Percentiles rank a stretch among this genome's conserved stretches.
Conservation (phyloP, 2,888 invertebrate genomes). For the Adineta ricciae region DNA sequence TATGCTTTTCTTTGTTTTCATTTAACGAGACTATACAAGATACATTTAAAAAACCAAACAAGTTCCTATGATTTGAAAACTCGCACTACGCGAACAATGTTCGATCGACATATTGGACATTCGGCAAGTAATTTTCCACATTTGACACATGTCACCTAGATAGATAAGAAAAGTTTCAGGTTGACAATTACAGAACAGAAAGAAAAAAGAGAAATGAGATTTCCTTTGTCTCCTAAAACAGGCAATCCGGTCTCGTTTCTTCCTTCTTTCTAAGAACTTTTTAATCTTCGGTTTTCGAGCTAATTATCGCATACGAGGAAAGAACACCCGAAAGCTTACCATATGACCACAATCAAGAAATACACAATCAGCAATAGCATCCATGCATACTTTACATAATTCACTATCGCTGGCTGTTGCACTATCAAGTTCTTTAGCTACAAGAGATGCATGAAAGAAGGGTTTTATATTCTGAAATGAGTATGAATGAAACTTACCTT, state of each 20-base stretch:
- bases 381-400: constrained; percentile 86
- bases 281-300: no score
- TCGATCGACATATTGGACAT: constrained; percentile 84
- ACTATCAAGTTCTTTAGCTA: constrained; percentile 28
- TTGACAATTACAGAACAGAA: no score
- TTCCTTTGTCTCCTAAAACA: background rate
- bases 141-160: constrained; percentile 65
- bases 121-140: constrained; percentile 77
- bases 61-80: constrained; percentile 66
- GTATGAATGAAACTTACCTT: constrained; percentile 36
- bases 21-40: background rate
- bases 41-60: background rate
- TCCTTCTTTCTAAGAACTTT: background rate
- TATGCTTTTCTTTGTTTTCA: background rate
- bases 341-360: constrained; percentile 87
- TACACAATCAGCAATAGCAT: constrained; percentile 82
- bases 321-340: constrained; percentile 44
- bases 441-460: background rate
- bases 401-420: constrained; percentile 59
- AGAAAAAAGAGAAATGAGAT: background rate
- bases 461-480: background rate
- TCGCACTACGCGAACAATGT: constrained; percentile 75
- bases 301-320: no score
- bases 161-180: background rate
- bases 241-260: background rate